A percentile compares a stretch with the other conserved stretches of the same genome.
These are phyloP conservation scores for Brachionichthys hirsutus DNA, from an alignment of 2,113 vertebrate species.

Conservation along the genomic window DNA sequence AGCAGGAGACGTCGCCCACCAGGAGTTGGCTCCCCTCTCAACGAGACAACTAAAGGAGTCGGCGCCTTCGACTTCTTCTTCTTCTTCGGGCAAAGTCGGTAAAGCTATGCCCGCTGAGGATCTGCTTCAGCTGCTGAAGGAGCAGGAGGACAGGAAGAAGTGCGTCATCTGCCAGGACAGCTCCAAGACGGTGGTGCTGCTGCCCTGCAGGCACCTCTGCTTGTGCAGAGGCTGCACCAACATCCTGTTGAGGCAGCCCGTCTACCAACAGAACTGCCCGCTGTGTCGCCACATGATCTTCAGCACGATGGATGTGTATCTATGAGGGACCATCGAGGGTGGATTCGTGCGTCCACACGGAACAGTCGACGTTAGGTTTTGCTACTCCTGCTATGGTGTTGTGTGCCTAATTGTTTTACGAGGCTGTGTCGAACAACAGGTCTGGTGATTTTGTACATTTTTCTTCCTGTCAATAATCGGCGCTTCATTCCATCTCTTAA, in stretches of 20 bases:
- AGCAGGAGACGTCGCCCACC: conserved; percentile 30
- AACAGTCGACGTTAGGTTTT: too few relatives aligned
- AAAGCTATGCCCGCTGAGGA: conserved; percentile 57
- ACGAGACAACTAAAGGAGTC: conserved; percentile 58
- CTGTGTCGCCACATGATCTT: conserved; percentile 95
- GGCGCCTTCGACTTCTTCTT: conserved; percentile 26
- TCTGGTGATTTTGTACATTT: not conserved
- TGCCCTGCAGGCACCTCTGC: conserved; percentile 95
- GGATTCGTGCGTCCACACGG: not conserved
- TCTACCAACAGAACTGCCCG: conserved; percentile 93
- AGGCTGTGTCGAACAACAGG: not conserved
- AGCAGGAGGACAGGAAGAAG: conserved; percentile 96
- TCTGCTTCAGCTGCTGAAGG: conserved; percentile 87
- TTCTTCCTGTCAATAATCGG: not conserved
- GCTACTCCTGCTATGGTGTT: too few relatives aligned
- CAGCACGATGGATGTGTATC: conserved; percentile 93
- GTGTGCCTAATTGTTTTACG: not conserved
- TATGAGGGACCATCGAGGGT: conserved; percentile 72
- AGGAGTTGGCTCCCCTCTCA: conserved; percentile 36
- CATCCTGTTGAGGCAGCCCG: conserved; percentile 87
- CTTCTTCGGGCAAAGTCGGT: conserved; percentile 45
- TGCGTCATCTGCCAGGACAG: conserved; percentile 98
- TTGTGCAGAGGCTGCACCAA: conserved; percentile 88
- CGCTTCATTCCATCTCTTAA: not conserved
- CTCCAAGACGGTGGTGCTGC: conserved; percentile 89